Base-by-base conservation (phyloP, 1,140 invertebrate genomes). In the Saccostrea glomerata region DNA sequence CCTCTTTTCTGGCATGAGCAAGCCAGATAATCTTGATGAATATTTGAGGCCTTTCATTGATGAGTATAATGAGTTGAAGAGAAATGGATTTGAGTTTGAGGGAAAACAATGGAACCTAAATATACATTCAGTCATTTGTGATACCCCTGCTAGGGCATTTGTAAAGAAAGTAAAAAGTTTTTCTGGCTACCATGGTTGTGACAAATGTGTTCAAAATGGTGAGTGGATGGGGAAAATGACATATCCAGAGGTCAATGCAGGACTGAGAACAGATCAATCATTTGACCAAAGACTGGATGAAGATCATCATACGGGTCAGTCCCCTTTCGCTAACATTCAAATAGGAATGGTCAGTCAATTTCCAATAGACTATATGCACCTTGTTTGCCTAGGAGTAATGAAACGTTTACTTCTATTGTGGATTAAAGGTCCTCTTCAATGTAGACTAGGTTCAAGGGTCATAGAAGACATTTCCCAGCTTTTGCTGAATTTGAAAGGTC, bases 301-400 rank as follows among this genome's bases (percentile, higher is more conserved):
- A 30, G 56, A 86, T 17, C 60, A 66, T 77, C 87, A 88, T 58
- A 60, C 55, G 56, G 25, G 17, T 12, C n/a, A 13, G 4, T 77
- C 63, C 9, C 82, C 87, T 17, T 88, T 88, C 58, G 36, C 40
- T 58, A 30, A 85, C 25, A 15, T 88, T 25, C 60, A 15, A 47
- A 58, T 85, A 55, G 47, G 70, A 15, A 88, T 88, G 87, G 85
- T 88, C 23, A 77, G 85, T 11, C 7, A 73, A n/a, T 88, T 88
- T 85, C 87, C 83, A n/a, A 82, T 85, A 30, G 83, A 88, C 36
- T 88, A 88, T 63, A 88, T 85, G 66, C 82, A 88, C 55, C 60
- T 77, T 36, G 23, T 47, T 30, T 88, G 87, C 36, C 30, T 85
- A 25, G 83, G 83, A 56, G 87, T 88, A 9, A 85, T 60, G 70